phyloP scores from a whole-genome alignment of 1,140 invertebrate genomes.

The Drosophila pallidifrons region DNA sequence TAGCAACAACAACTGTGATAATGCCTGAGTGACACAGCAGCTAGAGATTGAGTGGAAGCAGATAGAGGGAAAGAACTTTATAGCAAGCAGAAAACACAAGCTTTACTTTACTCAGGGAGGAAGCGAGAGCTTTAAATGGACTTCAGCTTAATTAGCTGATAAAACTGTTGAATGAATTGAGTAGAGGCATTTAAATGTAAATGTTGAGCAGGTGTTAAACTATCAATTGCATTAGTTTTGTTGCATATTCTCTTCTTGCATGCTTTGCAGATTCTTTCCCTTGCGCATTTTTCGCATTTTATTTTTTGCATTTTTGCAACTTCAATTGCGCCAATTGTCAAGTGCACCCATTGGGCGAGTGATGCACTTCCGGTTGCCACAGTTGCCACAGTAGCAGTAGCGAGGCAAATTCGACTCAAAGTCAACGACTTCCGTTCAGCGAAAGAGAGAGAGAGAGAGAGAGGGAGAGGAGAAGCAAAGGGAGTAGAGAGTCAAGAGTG shows the following conservation, averaged over 20 bases:
- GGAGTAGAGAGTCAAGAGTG: constrained; percentile 10
- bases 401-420: constrained; percentile 64
- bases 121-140: constrained; percentile 1
- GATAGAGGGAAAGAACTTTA: constrained; percentile 25
- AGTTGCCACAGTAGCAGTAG: constrained; percentile 15
- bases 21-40: constrained; percentile 16
- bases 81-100: constrained; percentile 13
- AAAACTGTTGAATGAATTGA: constrained; percentile 16
- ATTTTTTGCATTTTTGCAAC: constrained; percentile 17
- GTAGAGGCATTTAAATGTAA: neutral
- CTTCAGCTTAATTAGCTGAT: constrained; percentile 48
- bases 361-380: constrained; percentile 71
- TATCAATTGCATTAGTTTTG: constrained; percentile 1
- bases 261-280: neutral
- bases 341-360: constrained; percentile 43
- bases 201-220: constrained; percentile 5
- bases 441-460: constrained; percentile 11
- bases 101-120: constrained; percentile 1
- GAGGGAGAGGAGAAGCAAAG: constrained; percentile 10
- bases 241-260: neutral
- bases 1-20: constrained; percentile 62
- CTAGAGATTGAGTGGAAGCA: constrained; percentile 8
- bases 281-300: neutral
- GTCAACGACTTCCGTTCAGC: constrained; percentile 78
- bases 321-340: constrained; percentile 55